Base-by-base conservation (phyloP, 2,888 invertebrate species). In the Lamellibrachia satsuma region DNA sequence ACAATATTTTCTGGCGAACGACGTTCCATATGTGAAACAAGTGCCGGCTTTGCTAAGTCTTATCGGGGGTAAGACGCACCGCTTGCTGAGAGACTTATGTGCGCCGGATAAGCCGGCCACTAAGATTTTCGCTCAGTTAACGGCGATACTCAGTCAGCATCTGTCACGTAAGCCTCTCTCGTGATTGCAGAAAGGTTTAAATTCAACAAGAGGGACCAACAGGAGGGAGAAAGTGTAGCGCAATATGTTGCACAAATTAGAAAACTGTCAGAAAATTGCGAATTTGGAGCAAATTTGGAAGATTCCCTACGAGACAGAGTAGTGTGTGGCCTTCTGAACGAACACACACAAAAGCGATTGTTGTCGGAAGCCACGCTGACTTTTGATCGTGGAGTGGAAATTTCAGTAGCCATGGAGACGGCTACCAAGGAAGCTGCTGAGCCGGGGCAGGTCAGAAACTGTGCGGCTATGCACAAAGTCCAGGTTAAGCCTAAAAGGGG, bases 171-270 rank as follows among this genome's bases (percentile, higher is more conserved):
- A 92, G 92, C 93, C 93, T 1, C 39, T 39, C 92, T 93, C 8
- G 93, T 92, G 91, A 94, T 93, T 52, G 92, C 93, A 7, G 92
- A 93, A 91, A 52, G 93, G 52, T 94, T 91, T 91, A 93, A 92
- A 91, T 94, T 94, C 52, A 52, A 93, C 60, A 93, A 52, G 52
- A 52, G 93, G 8, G 90, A 57, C 39, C 57, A 51, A 93, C 55
- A 92, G 22, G 27, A 8, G 2, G 93, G 92, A 11, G 93, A 94
- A 90, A 92, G 92, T 52, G 92, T 93, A 11, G 39, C 93, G 15
- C 60, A 92, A 15, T 94, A 90, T 92, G 92, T 93, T 22, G 93
- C 94, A 0, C 91, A 93, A 52, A 90, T 93, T 57, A 92, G 93
- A 90, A 92, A 93, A 39, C 39, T 94, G 27, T 91, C 94, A 52